phyloP scores from a whole-genome alignment of 2,797 vertebrate genomes.

The Antennarius maculatus region DNA sequence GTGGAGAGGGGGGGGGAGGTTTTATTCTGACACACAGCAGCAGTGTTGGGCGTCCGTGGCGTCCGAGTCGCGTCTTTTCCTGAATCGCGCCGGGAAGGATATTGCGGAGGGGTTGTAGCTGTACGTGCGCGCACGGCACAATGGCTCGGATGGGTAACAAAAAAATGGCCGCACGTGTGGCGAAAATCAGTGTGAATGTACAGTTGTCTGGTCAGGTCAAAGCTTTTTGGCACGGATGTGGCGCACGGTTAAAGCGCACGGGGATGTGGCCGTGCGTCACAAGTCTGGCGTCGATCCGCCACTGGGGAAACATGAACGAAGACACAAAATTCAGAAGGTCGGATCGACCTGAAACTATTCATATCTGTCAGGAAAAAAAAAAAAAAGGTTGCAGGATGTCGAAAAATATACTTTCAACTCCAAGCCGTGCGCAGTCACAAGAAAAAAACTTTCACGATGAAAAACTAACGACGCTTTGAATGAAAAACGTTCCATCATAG shows the following conservation, averaged over 20 bases:
- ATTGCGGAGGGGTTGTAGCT: slow-evolving; percentile 27
- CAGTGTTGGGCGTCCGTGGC: slow-evolving; percentile 6
- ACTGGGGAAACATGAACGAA: background rate
- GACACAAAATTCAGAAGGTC: slow-evolving; percentile 32
- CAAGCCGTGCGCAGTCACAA: background rate
- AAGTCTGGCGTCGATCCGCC: slow-evolving; percentile 20
- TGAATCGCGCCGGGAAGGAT: slow-evolving; percentile 16
- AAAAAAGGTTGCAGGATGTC: too few relatives aligned
- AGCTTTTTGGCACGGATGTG: slow-evolving; percentile 40
- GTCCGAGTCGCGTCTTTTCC: slow-evolving; percentile 17
- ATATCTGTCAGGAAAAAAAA: too few relatives aligned
- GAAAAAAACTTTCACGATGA: slow-evolving; percentile 25
- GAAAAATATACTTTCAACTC: background rate
- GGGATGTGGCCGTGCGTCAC: slow-evolving; percentile 32
- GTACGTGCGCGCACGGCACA: slow-evolving; percentile 53
- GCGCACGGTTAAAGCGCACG: slow-evolving; percentile 39
- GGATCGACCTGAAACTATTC: slow-evolving; percentile 14
- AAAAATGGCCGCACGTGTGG: slow-evolving; percentile 82
- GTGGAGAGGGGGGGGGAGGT: background rate
- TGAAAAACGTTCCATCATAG: background rate
- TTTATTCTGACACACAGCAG: slow-evolving; percentile 15
- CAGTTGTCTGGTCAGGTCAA: slow-evolving; percentile 36
- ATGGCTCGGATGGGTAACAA: slow-evolving; percentile 67
- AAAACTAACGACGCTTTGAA: background rate
- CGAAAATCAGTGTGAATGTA: slow-evolving; percentile 47